Evolutionary conservation across 2,888 invertebrate species (phyloP), one percentile per base, ranked within the genome.

Genomic region (Alentia gelatinosa): DNA sequence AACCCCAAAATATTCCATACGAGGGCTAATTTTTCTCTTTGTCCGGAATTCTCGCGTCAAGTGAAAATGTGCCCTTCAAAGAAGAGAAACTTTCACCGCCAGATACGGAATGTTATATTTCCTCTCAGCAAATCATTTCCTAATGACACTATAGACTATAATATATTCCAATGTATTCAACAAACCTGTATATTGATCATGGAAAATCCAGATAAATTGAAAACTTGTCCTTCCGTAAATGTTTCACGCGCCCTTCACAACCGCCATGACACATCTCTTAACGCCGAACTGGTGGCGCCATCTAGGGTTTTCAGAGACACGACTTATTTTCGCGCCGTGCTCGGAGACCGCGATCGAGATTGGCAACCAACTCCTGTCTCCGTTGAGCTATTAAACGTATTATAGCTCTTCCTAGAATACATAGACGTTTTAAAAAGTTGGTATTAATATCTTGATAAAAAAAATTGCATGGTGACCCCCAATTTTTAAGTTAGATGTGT

Each of bases 31-130:
- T 83, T 83, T 83, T 83, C 83, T 40, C 7, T 15, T 1, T 23
- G 33, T 7, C 39, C 83, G n/a, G 39, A 68, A 30, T 7, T 37
- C 35, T 37, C n/a, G 83, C 83, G 83, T 83, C 83, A 1, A 40
- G 30, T 39, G 83, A 83, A 83, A 83, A 83, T 83, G 83, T 83
- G 83, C 39, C 83, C 83, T 40, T 83, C 37, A 23, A 83, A 83
- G 26, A 83, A 83, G 37, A 30, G 1, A 83, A 37, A 83, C 39
- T n/a, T n/a, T n/a, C n/a, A n/a, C n/a, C n/a, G n/a, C n/a, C n/a
- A n/a, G n/a, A n/a, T n/a, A n/a, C n/a, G n/a, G n/a, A n/a, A n/a
- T n/a, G n/a, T n/a, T n/a, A n/a, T n/a, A n/a, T n/a, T n/a, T n/a
- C n/a, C n/a, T n/a, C n/a, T n/a, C 19, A 47, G 19, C 47, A 47